These are phyloP conservation scores for Cyclopterus lumpus DNA, from an alignment of 2,797 vertebrate species.

Conservation along the genomic window DNA sequence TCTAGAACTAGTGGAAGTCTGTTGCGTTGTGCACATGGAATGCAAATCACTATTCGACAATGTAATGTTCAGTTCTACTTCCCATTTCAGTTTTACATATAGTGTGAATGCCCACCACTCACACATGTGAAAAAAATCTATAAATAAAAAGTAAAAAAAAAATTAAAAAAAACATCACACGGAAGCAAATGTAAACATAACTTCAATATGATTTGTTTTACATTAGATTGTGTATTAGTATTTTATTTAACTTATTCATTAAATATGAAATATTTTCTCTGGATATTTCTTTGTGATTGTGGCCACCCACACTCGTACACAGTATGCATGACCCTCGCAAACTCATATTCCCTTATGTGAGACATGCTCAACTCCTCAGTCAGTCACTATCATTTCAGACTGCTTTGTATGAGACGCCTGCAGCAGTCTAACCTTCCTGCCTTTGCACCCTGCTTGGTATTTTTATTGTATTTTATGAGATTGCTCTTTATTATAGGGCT, in stretches of 20 bases:
- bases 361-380: constrained; percentile 24
- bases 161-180: constrained; percentile 8
- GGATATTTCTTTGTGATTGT: neutral
- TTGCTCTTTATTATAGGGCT: constrained; percentile 49
- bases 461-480: constrained; percentile 55
- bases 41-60: too few relatives aligned
- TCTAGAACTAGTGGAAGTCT: too few relatives aligned
- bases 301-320: neutral
- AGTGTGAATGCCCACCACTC: too few relatives aligned
- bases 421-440: constrained; percentile 54
- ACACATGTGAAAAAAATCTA: too few relatives aligned
- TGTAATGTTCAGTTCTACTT: too few relatives aligned
- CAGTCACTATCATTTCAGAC: constrained; percentile 34
- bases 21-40: too few relatives aligned
- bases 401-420: constrained; percentile 48
- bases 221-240: neutral
- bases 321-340: neutral
- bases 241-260: neutral
- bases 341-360: constrained; percentile 28
- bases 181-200: neutral
- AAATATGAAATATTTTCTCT: neutral
- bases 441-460: constrained; percentile 20
- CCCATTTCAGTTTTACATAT: too few relatives aligned
- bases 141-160: too few relatives aligned
- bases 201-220: neutral